These are phyloP conservation scores for Petrocephalus microphthalmus DNA, from an alignment of 2,113 vertebrate species.

Conservation along the genomic window DNA sequence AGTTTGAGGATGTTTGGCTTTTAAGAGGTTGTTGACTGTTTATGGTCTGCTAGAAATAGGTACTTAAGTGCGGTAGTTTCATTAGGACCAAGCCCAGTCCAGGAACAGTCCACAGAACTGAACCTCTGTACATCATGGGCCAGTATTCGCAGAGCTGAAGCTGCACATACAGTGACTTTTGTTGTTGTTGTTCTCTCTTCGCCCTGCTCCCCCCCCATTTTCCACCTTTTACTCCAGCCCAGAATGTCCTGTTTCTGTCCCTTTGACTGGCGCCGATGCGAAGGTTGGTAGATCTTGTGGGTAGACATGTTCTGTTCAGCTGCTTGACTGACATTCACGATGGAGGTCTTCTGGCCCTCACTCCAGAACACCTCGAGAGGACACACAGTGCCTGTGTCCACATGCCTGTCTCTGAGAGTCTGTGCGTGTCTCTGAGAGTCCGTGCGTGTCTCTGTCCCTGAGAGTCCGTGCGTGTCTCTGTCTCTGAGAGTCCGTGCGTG, in stretches of 20 bases:
- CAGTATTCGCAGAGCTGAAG: background rate
- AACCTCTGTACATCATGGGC: background rate
- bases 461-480: too few species aligned
- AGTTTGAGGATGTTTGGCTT: background rate
- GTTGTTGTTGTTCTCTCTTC: background rate
- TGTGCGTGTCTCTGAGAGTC: background rate
- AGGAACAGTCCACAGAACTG: background rate
- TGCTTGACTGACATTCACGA: too few species aligned
- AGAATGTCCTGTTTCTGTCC: background rate
- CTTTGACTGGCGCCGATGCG: background rate
- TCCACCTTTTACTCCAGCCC: background rate
- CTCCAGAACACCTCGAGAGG: background rate
- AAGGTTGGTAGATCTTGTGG: background rate
- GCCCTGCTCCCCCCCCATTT: background rate
- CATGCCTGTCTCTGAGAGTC: too few species aligned
- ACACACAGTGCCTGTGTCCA: too few species aligned
- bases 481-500: too few species aligned
- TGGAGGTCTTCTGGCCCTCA: too few species aligned
- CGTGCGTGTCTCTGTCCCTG: background rate
- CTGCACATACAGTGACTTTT: background rate
- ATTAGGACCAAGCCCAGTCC: background rate
- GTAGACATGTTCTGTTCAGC: background rate
- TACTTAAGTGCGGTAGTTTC: background rate
- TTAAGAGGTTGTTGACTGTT: background rate
- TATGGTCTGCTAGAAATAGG: background rate